Percentiles rank a stretch among this genome's conserved stretches.
Conservation (phyloP, 2,888 invertebrate genomes). For the Caprella mutica region DNA sequence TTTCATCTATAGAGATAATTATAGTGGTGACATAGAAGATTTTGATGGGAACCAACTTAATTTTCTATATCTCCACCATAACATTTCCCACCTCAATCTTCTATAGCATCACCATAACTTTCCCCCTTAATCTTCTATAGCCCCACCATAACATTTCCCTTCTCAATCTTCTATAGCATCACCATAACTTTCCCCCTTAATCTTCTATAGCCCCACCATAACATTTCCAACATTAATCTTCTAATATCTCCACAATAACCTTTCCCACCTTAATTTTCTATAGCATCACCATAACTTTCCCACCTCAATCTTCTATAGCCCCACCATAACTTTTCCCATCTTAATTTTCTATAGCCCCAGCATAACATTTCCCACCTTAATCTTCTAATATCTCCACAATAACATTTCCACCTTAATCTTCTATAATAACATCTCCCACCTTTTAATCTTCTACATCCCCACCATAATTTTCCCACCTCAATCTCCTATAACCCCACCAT, state of each 20-base stretch:
- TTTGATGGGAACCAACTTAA: background rate
- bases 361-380: background rate
- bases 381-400: background rate
- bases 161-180: background rate
- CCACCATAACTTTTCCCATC: too few relatives aligned
- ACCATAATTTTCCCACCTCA: background rate
- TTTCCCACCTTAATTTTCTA: background rate
- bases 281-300: background rate
- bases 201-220: too few relatives aligned
- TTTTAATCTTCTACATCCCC: background rate
- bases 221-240: background rate
- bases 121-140: too few relatives aligned
- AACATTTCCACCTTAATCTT: background rate
- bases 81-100: background rate
- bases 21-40: slow-evolving; percentile 4
- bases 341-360: too few relatives aligned
- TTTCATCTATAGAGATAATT: slow-evolving; percentile 4
- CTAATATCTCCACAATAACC: background rate
- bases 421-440: background rate
- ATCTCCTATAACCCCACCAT: too few relatives aligned
- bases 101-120: too few relatives aligned
- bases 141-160: background rate
- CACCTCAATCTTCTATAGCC: background rate
- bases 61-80: background rate
- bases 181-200: too few relatives aligned